These are phyloP conservation scores for Cosmorhoe ocellata DNA, from an alignment of 2,888 invertebrate species.

Conservation along the genomic window DNA sequence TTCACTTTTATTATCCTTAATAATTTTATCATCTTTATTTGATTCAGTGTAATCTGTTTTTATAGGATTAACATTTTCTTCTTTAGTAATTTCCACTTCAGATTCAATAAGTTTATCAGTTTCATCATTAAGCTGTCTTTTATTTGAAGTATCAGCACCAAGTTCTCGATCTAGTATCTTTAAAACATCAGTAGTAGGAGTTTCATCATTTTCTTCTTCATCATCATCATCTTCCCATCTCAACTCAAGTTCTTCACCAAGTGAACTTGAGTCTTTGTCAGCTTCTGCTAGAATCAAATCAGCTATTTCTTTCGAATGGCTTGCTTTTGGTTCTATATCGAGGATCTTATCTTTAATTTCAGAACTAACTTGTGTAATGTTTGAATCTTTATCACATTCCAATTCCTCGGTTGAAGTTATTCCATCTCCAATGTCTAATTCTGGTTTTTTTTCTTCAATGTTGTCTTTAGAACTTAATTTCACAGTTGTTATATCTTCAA, in stretches of 20 bases:
- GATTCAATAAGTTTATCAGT: background rate
- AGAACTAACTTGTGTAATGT: too few relatives aligned
- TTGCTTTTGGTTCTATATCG: background rate
- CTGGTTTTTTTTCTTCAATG: background rate
- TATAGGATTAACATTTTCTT: background rate
- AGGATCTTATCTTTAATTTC: background rate
- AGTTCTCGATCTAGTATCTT: slow-evolving; percentile 5
- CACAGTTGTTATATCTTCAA: too few relatives aligned
- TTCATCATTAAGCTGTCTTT: background rate
- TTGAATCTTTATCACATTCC: background rate
- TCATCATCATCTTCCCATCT: slow-evolving; percentile 25
- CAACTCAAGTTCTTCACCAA: slow-evolving; percentile 9
- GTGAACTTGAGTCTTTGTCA: slow-evolving; percentile 6
- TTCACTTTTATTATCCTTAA: background rate
- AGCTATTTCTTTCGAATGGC: background rate
- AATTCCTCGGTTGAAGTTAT: too few relatives aligned
- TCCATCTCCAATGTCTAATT: background rate
- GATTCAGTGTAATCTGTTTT: background rate
- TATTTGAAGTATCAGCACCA: background rate
- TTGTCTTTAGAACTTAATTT: too few relatives aligned
- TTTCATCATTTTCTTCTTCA: background rate
- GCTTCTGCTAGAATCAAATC: background rate
- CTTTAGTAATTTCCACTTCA: background rate
- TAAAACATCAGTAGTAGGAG: background rate
- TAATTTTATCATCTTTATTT: background rate